phyloP scores from a whole-genome alignment of 2,797 vertebrate genomes.

The Martes flavigula region DNA sequence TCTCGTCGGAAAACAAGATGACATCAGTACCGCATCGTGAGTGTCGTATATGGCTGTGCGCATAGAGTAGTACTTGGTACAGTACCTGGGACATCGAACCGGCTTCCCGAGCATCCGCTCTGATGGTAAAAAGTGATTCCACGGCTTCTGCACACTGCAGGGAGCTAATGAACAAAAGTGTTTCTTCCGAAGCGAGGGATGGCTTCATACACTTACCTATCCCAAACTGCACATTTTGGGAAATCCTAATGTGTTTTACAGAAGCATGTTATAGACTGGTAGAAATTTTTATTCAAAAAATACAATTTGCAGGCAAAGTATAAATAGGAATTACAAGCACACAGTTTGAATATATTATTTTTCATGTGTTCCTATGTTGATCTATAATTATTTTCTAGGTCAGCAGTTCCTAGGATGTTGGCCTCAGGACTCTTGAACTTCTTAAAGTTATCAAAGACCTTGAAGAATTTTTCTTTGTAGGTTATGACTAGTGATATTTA shows the following conservation, averaged over 20 bases:
- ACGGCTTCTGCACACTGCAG: background rate
- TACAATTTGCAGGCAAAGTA: background rate
- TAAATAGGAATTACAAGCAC: background rate
- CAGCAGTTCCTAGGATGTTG: background rate
- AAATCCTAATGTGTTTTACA: background rate
- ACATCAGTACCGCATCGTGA: rapidly evolving
- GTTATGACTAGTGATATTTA: background rate
- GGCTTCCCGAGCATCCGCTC: too few species aligned
- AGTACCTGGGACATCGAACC: background rate
- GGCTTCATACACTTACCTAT: background rate
- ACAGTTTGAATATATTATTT: background rate
- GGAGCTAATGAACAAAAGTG: background rate
- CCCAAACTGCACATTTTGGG: background rate
- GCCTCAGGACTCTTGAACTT: background rate
- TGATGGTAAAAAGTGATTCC: background rate
- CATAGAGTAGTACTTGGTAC: too few species aligned
- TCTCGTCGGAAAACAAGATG: background rate
- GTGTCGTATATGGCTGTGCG: rapidly evolving
- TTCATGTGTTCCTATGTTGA: background rate
- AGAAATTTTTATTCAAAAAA: background rate
- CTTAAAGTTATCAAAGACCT: background rate
- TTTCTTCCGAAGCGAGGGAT: background rate
- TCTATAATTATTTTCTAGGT: background rate
- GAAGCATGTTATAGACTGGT: background rate
- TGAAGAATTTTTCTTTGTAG: background rate